These are phyloP conservation scores for Cephus runcator DNA, from an alignment of 2,888 invertebrate genomes.

Conservation along the genomic window DNA sequence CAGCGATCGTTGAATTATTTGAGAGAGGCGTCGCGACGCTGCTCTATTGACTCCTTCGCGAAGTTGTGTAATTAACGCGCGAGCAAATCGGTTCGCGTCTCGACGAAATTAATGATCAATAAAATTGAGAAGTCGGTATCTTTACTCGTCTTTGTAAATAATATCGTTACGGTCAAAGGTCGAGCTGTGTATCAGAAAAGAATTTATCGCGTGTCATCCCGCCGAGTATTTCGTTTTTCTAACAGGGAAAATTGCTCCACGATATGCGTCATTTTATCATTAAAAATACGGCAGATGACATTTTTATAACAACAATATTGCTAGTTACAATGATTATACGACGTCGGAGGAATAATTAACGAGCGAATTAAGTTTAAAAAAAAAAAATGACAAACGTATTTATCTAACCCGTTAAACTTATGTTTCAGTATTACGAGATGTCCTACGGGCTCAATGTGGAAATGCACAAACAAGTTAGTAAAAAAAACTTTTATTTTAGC, in stretches of 20 bases:
- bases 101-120: conserved; percentile 12
- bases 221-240: neutral
- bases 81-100: neutral
- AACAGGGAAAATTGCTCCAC: neutral
- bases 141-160: neutral
- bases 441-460: conserved; percentile 95
- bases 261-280: neutral
- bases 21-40: neutral
- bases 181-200: neutral
- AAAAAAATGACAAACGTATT: too few species aligned
- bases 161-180: neutral
- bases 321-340: neutral
- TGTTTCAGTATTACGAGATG: conserved; percentile 94
- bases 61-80: neutral
- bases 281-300: neutral
- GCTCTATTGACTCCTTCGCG: neutral
- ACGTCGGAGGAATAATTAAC: neutral
- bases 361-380: too few species aligned
- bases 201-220: neutral
- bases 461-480: conserved; percentile 91
- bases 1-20: neutral
- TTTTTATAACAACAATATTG: neutral
- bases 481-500: neutral
- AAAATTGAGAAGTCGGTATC: conserved; percentile 52
- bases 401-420: conserved; percentile 27